These are phyloP conservation scores for Diuraphis noxia DNA, from an alignment of 1,140 invertebrate species.

Conservation along the genomic window DNA sequence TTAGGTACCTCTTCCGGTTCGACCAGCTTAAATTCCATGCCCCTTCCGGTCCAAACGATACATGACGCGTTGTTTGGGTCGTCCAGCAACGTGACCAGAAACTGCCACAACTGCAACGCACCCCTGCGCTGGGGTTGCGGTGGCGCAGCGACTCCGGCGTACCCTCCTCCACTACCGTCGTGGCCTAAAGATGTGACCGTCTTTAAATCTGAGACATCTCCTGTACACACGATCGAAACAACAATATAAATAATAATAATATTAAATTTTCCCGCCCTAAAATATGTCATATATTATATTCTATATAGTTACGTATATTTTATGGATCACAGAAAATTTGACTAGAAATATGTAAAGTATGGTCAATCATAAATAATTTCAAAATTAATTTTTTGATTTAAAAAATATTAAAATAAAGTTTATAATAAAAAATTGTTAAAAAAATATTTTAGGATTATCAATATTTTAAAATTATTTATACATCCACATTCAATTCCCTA, in stretches of 20 bases:
- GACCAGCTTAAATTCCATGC: conserved; percentile 92
- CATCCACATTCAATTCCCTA: neutral
- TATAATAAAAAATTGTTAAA: neutral
- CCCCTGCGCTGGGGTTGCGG: conserved; percentile 66
- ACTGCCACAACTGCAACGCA: conserved; percentile 92
- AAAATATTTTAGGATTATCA: neutral
- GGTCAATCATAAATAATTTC: neutral
- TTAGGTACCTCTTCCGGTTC: conserved; percentile 85
- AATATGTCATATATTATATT: neutral
- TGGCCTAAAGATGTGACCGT: neutral
- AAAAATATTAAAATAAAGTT: neutral
- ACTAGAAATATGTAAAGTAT: neutral
- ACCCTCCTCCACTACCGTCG: neutral
- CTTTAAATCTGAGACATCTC: neutral
- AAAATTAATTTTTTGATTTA: neutral
- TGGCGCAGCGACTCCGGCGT: neutral
- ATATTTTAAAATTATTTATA: neutral
- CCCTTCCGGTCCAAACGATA: conserved; percentile 93
- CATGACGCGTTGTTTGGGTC: conserved; percentile 83
- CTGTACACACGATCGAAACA: neutral
- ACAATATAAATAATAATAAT: neutral
- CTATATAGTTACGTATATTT: neutral
- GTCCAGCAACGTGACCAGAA: conserved; percentile 85
- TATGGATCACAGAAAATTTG: neutral
- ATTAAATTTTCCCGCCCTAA: neutral